Conservation (phyloP, 2,888 invertebrate genomes). For the Agrochola macilenta region DNA sequence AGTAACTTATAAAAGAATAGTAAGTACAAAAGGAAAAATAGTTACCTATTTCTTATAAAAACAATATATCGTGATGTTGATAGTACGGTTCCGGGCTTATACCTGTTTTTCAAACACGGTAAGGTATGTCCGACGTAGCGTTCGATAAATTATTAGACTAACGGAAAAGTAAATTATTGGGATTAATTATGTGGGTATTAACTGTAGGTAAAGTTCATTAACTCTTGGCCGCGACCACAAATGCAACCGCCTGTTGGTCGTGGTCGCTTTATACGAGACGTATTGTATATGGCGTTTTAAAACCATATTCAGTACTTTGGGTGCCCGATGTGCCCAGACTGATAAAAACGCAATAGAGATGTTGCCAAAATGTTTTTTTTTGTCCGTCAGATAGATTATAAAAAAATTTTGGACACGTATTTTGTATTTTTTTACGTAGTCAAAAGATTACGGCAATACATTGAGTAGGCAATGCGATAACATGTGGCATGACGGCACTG, state of each 20-base stretch:
- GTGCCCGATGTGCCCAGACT: background rate
- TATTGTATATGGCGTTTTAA: conserved; percentile 11
- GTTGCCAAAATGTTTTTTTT: no score
- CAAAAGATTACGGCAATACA: no score
- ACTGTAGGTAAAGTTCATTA: conserved; percentile 36
- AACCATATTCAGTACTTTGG: background rate
- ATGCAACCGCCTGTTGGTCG: background rate
- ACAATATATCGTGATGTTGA: conserved; percentile 18
- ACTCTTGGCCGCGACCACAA: conserved; percentile 26
- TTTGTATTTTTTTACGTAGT: no score
- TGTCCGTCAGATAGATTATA: no score
- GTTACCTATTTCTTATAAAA: conserved; percentile 16
- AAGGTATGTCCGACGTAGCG: conserved; percentile 19
- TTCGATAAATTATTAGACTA: conserved; percentile 34
- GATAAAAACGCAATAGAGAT: background rate
- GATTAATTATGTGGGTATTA: conserved; percentile 27
- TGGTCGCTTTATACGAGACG: conserved; percentile 1
- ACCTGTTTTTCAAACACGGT: conserved; percentile 30
- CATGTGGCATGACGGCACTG: no score
- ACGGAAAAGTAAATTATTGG: conserved; percentile 34
- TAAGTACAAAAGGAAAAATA: no score
- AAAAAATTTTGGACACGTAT: no score
- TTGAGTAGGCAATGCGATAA: no score
- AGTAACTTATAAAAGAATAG: no score
- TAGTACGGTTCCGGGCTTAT: conserved; percentile 16